Conservation (phyloP, 2,113 vertebrate genomes). For the Bujurquina vittata region DNA sequence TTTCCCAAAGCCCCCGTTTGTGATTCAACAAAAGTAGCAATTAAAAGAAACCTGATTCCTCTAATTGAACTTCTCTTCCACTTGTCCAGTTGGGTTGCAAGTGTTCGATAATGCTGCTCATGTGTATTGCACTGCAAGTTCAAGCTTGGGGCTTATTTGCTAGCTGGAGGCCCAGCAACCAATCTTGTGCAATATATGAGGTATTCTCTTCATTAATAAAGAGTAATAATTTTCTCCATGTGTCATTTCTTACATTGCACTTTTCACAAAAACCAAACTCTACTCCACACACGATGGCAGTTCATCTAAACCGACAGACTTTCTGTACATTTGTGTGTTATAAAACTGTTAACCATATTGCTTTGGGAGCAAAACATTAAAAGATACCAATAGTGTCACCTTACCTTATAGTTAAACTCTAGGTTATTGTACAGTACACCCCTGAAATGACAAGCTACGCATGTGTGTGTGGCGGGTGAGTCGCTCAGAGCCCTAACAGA, state of each 20-base stretch:
- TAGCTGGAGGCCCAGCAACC: not conserved
- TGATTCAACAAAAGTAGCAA: too few relatives aligned
- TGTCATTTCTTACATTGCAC: not conserved
- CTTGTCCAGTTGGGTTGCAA: not conserved
- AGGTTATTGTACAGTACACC: not conserved
- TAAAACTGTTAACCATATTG: not conserved
- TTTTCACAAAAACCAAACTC: not conserved
- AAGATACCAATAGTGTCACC: not conserved
- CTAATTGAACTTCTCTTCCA: not conserved
- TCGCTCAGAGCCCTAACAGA: not conserved
- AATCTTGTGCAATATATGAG: not conserved
- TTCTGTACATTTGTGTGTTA: not conserved
- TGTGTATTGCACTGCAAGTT: constrained; percentile 4
- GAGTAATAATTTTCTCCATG: not conserved
- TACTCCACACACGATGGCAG: not conserved
- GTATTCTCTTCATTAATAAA: not conserved
- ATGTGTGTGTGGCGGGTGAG: not conserved
- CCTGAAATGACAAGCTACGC: not conserved
- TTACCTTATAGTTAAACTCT: not conserved
- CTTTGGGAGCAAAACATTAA: not conserved
- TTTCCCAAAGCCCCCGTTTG: not conserved
- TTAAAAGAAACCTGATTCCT: not conserved
- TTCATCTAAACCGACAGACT: not conserved
- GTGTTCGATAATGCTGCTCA: not conserved
- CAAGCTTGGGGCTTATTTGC: too few relatives aligned